phyloP scores from a whole-genome alignment of 1,140 invertebrate genomes.

The Drosophila auraria region DNA sequence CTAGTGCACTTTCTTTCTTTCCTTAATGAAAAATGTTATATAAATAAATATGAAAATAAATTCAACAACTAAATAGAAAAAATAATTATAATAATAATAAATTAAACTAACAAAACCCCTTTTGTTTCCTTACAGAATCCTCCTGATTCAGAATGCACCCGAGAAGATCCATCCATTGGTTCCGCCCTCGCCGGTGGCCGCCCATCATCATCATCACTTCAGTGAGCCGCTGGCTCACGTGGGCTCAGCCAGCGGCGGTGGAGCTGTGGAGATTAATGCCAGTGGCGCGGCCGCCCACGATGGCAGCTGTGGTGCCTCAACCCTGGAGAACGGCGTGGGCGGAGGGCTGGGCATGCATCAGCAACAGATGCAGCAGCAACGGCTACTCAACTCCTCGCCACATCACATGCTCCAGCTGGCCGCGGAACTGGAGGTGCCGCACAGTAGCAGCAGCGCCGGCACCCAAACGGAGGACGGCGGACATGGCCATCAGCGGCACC shows the following conservation, averaged over 20 bases:
- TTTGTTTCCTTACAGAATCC: constrained; percentile 88
- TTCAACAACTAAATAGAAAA: background rate
- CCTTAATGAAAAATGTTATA: background rate
- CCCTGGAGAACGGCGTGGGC: constrained; percentile 48
- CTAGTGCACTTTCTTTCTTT: background rate
- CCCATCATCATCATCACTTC: constrained; percentile 65
- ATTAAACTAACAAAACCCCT: background rate
- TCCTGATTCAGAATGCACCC: constrained; percentile 95
- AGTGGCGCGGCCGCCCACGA: constrained; percentile 35
- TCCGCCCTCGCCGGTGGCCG: constrained; percentile 86
- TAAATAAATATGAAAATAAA: background rate
- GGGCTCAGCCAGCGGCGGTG: constrained; percentile 56
- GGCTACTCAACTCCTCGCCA: constrained; percentile 61
- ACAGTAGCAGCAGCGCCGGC: constrained; percentile 67
- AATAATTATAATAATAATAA: background rate
- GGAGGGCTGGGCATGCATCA: constrained; percentile 37
- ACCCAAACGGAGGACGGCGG: constrained; percentile 67
- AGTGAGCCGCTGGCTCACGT: constrained; percentile 55
- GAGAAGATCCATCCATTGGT: constrained; percentile 88
- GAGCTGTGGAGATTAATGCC: constrained; percentile 66
- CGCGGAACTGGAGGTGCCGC: constrained; percentile 57
- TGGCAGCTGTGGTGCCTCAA: constrained; percentile 41
- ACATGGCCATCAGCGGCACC: constrained; percentile 61
- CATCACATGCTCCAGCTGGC: constrained; percentile 73
- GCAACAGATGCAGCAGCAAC: constrained; percentile 66